Percentiles rank a stretch among this genome's conserved stretches.
Conservation (phyloP, 2,113 vertebrate genomes). For the Emydocephalus ijimae region DNA sequence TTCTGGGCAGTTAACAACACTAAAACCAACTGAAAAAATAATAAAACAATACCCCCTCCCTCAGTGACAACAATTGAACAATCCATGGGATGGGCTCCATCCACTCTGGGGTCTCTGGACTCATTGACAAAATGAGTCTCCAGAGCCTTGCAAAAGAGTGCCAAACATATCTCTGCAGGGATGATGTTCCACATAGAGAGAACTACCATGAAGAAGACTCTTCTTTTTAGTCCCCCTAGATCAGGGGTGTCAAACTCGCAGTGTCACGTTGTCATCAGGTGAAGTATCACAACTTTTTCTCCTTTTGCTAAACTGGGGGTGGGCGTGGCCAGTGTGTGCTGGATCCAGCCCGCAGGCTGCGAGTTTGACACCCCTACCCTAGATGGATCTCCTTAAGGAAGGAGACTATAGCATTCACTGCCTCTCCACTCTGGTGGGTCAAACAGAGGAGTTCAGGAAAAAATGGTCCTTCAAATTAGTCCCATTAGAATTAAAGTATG, state of each 20-base stretch:
- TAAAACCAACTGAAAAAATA: background rate
- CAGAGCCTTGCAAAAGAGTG: background rate
- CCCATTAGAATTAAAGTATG: background rate
- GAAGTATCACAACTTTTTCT: too few species aligned
- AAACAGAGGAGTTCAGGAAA: background rate
- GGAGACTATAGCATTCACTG: background rate
- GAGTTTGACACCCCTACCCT: too few species aligned
- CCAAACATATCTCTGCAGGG: background rate
- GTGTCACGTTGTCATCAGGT: too few species aligned
- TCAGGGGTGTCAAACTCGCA: too few species aligned
- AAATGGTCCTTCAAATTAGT: background rate
- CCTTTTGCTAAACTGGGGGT: too few species aligned
- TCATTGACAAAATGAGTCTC: background rate
- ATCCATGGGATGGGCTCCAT: background rate
- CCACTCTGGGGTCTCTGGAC: background rate
- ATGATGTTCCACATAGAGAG: background rate
- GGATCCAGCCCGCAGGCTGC: fast-evolving
- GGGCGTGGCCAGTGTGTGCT: too few species aligned
- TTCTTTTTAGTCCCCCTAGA: background rate
- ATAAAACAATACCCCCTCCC: background rate
- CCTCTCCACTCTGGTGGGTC: background rate
- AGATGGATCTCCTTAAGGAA: background rate
- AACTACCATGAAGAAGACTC: background rate
- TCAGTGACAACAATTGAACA: background rate
- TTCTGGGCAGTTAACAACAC: background rate